phyloP scores from a whole-genome alignment of 2,113 vertebrate species.

The Anser cygnoides region DNA sequence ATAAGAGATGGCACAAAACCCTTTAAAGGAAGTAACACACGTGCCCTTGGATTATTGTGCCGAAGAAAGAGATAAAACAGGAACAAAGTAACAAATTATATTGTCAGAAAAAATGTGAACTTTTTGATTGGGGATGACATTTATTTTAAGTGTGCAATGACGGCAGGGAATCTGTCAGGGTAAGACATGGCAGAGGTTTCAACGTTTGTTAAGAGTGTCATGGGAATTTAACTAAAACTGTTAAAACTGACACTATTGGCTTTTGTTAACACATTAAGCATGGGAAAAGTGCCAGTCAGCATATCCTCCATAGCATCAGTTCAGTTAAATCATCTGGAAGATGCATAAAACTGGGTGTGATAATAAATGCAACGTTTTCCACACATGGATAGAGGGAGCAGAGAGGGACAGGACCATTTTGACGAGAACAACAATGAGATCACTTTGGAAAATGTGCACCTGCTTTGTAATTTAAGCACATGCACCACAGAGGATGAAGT shows the following conservation, averaged over 20 bases:
- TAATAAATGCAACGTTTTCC: constrained; percentile 70
- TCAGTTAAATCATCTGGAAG: constrained; percentile 86
- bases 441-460: constrained; percentile 49
- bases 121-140: constrained; percentile 87
- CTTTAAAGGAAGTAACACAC: constrained; percentile 38
- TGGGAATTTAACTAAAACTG: constrained; percentile 91
- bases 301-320: constrained; percentile 81
- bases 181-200: constrained; percentile 88
- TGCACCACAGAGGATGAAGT: not conserved
- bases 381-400: constrained; percentile 54
- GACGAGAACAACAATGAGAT: constrained; percentile 57
- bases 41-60: constrained; percentile 28
- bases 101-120: constrained; percentile 85
- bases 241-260: constrained; percentile 91
- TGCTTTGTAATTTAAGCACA: constrained; percentile 48
- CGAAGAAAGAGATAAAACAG: constrained; percentile 73
- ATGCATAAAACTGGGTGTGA: constrained; percentile 76
- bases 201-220: constrained; percentile 87
- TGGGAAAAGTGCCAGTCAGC: constrained; percentile 95
- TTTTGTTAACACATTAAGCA: constrained; percentile 92
- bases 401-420: constrained; percentile 58
- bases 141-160: constrained; percentile 86
- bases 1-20: constrained; percentile 54
- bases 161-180: constrained; percentile 86
- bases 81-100: constrained; percentile 86